Evolutionary conservation across 2,113 vertebrate species (phyloP).

Genomic region (Collichthys lucidus): DNA sequence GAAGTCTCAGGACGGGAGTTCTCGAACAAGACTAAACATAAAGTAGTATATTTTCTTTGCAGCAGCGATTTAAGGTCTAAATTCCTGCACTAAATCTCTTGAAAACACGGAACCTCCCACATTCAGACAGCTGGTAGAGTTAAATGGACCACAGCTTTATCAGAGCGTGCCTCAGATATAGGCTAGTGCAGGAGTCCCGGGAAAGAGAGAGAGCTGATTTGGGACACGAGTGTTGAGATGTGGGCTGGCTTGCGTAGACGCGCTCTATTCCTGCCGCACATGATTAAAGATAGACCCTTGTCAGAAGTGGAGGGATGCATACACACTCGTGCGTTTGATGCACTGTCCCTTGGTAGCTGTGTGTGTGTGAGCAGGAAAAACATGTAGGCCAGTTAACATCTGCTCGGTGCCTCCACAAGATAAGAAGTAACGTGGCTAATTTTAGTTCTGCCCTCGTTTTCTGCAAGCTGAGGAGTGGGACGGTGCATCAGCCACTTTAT

Average conservation of each 20-base stretch:
- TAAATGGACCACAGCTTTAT: constrained; percentile 46
- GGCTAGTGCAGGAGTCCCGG: constrained; percentile 52
- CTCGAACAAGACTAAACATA: not conserved
- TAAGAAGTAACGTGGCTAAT: constrained; percentile 60
- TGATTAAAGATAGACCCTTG: constrained; percentile 47
- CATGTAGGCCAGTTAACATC: constrained; percentile 43
- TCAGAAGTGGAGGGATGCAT: constrained; percentile 3
- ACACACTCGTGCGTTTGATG: not conserved
- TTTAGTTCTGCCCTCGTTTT: constrained; percentile 66
- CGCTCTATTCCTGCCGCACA: constrained; percentile 20
- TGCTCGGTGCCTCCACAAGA: constrained; percentile 44
- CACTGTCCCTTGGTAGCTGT: not conserved
- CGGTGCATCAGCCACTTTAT: constrained; percentile 37
- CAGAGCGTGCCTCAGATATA: constrained; percentile 52
- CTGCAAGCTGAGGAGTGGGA: constrained; percentile 27
- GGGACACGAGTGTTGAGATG: constrained; percentile 37
- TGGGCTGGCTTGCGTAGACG: constrained; percentile 39
- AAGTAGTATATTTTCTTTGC: not conserved
- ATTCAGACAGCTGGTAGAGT: constrained; percentile 39
- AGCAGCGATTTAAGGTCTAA: not conserved
- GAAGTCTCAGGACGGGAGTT: too few relatives aligned
- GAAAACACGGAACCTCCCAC: not conserved
- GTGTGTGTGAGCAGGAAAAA: not conserved
- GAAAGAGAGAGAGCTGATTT: constrained; percentile 44
- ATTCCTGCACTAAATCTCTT: not conserved